Conservation (phyloP, 1,140 invertebrate genomes). For the Heterodera schachtii region DNA sequence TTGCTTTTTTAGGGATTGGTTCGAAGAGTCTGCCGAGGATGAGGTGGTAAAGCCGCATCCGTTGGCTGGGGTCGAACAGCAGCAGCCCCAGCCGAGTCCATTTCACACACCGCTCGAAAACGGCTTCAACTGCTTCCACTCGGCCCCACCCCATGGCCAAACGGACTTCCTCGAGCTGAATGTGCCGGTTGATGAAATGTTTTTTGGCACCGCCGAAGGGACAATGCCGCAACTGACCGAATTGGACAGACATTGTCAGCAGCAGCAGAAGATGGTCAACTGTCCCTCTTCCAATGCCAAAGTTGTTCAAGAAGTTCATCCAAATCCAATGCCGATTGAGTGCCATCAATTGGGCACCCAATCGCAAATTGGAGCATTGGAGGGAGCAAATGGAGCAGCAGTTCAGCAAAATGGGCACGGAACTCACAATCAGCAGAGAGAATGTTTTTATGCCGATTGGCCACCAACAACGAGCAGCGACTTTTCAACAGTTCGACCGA, state of each 20-base stretch:
- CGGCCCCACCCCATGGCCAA: not conserved
- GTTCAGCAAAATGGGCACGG: not conserved
- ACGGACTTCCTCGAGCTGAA: slow-evolving; percentile 6
- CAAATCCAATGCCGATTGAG: not conserved
- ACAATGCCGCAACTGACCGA: not conserved
- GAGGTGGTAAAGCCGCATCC: slow-evolving; percentile 11
- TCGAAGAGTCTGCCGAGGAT: slow-evolving; percentile 4
- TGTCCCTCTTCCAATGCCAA: not conserved
- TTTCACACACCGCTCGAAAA: not conserved
- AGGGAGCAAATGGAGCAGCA: not conserved
- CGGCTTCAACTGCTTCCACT: not conserved
- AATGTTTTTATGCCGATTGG: slow-evolving; percentile 6
- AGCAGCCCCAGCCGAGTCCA: not conserved
- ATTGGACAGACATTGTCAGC: not conserved
- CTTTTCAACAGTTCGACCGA: not conserved
- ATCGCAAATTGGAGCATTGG: not conserved
- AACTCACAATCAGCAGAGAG: not conserved
- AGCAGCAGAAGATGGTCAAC: not conserved
- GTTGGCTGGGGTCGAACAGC: not conserved
- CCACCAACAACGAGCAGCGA: slow-evolving; percentile 4
- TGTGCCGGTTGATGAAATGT: slow-evolving; percentile 2
- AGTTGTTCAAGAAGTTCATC: not conserved
- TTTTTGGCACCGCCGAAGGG: not conserved
- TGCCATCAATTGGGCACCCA: not conserved
- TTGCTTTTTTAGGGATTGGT: slow-evolving; percentile 7